Evolutionary conservation across 1,140 invertebrate species (phyloP).

Genomic region (Drosophila virilis): DNA sequence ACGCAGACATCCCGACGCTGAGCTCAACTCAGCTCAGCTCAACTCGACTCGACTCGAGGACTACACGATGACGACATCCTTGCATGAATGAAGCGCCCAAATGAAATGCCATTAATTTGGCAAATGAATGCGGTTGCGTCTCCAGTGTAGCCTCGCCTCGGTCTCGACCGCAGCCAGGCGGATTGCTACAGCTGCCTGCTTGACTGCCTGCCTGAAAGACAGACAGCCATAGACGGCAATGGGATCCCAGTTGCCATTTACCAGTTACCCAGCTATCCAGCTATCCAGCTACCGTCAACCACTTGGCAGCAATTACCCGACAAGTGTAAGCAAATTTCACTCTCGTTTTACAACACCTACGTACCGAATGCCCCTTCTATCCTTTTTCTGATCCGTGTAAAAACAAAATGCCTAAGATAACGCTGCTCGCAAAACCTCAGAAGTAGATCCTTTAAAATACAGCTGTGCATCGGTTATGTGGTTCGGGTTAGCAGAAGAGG

Average conservation of each 20-base stretch:
- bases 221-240: not conserved
- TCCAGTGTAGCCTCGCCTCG: constrained; percentile 13
- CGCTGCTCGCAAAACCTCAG: constrained; percentile 9
- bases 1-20: constrained; percentile 46
- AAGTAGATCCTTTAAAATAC: constrained; percentile 25
- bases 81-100: constrained; percentile 78
- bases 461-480: not conserved
- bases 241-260: constrained; percentile 8
- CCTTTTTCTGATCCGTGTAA: not conserved
- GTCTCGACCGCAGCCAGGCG: constrained; percentile 33
- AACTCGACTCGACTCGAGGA: constrained; percentile 10
- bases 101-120: constrained; percentile 83
- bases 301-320: constrained; percentile 76
- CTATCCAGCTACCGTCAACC: constrained; percentile 27
- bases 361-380: no score
- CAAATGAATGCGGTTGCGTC: constrained; percentile 79
- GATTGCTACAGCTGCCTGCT: constrained; percentile 41
- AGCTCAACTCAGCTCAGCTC: not conserved
- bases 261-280: constrained; percentile 7
- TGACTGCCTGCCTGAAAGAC: not conserved
- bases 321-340: constrained; percentile 75
- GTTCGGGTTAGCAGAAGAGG: not conserved
- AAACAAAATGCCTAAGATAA: constrained; percentile 19
- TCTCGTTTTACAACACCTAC: constrained; percentile 12
- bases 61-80: constrained; percentile 65